Evolutionary conservation across 2,888 invertebrate genomes (phyloP), one percentile per base, ranked within the genome.

Genomic region (Drosophila atroscutellata): DNA sequence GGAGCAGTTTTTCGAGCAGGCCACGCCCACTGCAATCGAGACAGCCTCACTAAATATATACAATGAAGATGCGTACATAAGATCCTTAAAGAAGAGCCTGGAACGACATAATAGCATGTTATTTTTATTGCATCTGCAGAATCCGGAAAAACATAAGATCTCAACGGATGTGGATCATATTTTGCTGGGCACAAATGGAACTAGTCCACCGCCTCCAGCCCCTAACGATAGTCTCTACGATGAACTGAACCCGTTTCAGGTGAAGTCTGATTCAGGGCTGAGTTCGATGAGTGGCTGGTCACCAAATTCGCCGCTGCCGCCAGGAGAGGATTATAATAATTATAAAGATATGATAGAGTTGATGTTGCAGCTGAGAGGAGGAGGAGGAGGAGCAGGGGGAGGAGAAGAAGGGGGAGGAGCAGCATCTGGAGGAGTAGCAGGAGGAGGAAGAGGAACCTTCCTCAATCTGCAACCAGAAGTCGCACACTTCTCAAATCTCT

Each of bases 251-350:
- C 56, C 66, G 1, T 65, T 66, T 11, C 39, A 72, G n/a, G 87
- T 96, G 1, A 97, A 97, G 92, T 97, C 97, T 1, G 97, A 97
- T 92, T 97, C 97, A 0, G 97, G 97, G 0, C 93, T 97, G 58
- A 97, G 97, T 0, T 97, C 97, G 8, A 96, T 97, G 96, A 97
- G 97, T 90, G 97, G 97, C 6, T 96, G 97, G 93, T 97, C 97
- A 37, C 97, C 97, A 5, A 96, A 96, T 32, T 97, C 96, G 0
- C 96, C 97, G 24, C 45, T 45, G 24, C 24, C 45, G 15, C 24
- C 61, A 52, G 18, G 87, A 79, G 74, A 68, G 2, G 76, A 77
- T 39, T 42, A 75, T 4, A 58, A 49, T 20, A 86, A 88, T 51
- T 73, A 76, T 36, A 67, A 80, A 34, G 79, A 80, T 54, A 79